These are phyloP conservation scores for Coptotermes formosanus DNA, from an alignment of 1,140 invertebrate genomes.

Conservation along the genomic window DNA sequence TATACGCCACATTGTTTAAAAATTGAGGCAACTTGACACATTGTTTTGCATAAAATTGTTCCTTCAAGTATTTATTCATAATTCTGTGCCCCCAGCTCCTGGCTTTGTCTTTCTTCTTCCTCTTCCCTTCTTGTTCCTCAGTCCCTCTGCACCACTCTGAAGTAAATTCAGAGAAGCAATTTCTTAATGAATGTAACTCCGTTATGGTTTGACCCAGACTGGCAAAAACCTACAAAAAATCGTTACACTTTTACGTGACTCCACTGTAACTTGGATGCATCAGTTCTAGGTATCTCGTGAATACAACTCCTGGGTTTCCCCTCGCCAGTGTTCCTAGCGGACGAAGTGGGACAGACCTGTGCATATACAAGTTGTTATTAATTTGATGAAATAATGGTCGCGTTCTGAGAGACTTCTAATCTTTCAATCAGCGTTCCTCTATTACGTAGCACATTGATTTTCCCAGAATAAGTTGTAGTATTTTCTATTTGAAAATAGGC, in stretches of 20 bases:
- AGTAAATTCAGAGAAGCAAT: background rate
- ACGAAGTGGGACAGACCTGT: background rate
- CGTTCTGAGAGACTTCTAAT: background rate
- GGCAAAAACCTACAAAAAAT: background rate
- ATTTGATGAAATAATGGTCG: background rate
- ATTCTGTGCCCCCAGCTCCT: background rate
- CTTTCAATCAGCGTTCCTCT: no score
- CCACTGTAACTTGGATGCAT: background rate
- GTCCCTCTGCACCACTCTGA: background rate
- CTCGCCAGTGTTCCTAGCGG: background rate
- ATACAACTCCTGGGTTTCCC: background rate
- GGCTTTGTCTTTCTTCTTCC: background rate
- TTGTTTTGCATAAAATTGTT: background rate
- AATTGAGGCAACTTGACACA: background rate
- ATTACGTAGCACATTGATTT: no score
- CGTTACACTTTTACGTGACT: background rate
- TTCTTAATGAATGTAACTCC: background rate
- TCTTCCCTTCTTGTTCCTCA: background rate
- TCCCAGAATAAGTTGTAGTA: no score
- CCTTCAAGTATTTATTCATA: background rate
- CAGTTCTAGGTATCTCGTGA: background rate
- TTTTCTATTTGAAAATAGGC: no score
- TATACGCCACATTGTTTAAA: background rate
- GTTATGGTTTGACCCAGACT: constrained; percentile 9
- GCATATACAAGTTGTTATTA: background rate